These are phyloP conservation scores for Sarcophaga subvicina DNA, from an alignment of 2,888 invertebrate genomes.

Conservation along the genomic window DNA sequence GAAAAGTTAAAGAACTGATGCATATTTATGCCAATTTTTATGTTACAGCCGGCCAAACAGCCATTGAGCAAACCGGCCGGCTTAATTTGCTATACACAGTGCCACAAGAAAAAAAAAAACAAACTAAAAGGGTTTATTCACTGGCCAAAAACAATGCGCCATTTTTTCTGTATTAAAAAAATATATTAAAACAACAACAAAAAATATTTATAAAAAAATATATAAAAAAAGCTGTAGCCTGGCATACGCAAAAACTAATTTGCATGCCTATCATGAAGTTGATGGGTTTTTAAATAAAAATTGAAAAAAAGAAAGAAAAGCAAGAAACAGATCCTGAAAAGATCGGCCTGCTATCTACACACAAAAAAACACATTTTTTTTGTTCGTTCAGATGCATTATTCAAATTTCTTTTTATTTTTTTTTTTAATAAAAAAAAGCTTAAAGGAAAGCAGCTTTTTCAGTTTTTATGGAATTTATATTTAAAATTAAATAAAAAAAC, in stretches of 20 bases:
- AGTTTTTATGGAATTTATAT: no score
- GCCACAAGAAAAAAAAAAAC: background rate
- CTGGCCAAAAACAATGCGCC: slow-evolving; percentile 64
- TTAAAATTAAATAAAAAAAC: no score
- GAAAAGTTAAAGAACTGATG: slow-evolving; percentile 61
- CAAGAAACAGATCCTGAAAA: background rate
- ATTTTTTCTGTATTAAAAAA: slow-evolving; percentile 58
- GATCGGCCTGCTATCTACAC: background rate
- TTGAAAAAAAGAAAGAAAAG: background rate
- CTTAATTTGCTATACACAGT: slow-evolving; percentile 51
- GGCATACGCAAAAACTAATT: slow-evolving; percentile 68
- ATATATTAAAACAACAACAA: slow-evolving; percentile 17
- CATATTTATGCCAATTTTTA: slow-evolving; percentile 69
- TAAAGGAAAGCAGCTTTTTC: no score
- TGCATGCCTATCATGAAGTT: slow-evolving; percentile 69
- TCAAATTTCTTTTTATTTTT: background rate
- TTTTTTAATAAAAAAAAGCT: no score
- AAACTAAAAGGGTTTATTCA: slow-evolving; percentile 58
- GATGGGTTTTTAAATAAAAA: slow-evolving; percentile 57
- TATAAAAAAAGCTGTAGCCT: background rate
- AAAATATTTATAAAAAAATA: slow-evolving; percentile 12
- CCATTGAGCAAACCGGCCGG: slow-evolving; percentile 65
- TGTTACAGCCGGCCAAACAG: slow-evolving; percentile 66
- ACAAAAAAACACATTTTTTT: background rate
- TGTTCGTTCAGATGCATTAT: background rate